Evolutionary conservation across 2,797 vertebrate genomes (phyloP), one percentile per base, ranked within the genome.

Genomic region (Australoheros facetus): DNA sequence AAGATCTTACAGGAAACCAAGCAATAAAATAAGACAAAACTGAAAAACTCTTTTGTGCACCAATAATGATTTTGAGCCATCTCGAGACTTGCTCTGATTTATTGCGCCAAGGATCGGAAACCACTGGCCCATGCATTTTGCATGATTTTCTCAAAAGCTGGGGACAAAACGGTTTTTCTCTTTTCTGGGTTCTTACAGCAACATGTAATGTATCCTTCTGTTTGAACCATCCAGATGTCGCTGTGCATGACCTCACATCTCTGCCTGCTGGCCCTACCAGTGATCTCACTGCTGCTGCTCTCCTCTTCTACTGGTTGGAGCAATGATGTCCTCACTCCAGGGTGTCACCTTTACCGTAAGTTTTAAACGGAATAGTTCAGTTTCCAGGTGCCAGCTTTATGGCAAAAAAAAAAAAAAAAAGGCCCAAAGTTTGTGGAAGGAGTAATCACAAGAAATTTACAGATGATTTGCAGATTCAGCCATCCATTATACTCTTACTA

Each of bases 281-380:
- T 93, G 79, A 79, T 93, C 78, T 89, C 90, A 28, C 79, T 94
- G 77, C 77, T 94, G 84, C 82, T 94, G 76, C 58, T 95, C 86
- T 88, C 93, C 78, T 95, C 87, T 71, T 93, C 93, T 17, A 91
- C 90, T 83, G 88, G 89, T 77, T 85, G 93, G 92, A 95, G 93
- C 81, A 56, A 59, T 1, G 93, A 96, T 4, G 77, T 82, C 17
- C 75, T 91, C 75, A 64, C 84, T 42, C 96, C 96, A 0, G 97
- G 97, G 69, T 98, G 97, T 83, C 95, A 97, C 88, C 91, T 97
- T 3, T 93, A 96, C 79, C 90, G 97, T 98, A 86, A 96, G 97
- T 94, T 56, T 53, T 28, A 5, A 5, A 32, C 14, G 1, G 3
- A 58, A 53, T 28, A 28, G 28, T 51, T 59, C 56, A 34, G 42